These are phyloP conservation scores for Aleadryas rufinucha DNA, from an alignment of 2,113 vertebrate species.

Conservation along the genomic window DNA sequence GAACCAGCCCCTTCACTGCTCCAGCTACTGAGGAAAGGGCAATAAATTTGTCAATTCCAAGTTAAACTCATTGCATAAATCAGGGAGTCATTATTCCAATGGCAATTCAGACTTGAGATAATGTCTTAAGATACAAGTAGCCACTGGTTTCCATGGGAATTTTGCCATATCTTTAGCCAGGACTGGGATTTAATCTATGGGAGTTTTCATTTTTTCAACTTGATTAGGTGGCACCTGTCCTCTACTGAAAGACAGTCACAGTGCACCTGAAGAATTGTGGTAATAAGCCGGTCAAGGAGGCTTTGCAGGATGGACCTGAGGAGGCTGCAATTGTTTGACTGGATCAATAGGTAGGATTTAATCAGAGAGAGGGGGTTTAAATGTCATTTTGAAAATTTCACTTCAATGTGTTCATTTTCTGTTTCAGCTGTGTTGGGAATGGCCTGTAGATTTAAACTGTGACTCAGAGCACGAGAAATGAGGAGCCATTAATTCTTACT, in stretches of 20 bases:
- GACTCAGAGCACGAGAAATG: neutral
- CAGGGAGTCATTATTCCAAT: neutral
- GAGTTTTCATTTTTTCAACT: neutral
- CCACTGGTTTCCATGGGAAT: neutral
- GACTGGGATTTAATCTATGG: neutral
- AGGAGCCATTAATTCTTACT: neutral
- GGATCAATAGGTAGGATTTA: conserved; percentile 37
- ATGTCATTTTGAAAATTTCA: conserved; percentile 28
- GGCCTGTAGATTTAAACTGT: conserved; percentile 10
- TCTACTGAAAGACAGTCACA: neutral
- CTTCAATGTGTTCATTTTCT: neutral
- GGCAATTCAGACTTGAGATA: neutral
- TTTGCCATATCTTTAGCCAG: neutral
- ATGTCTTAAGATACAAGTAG: neutral
- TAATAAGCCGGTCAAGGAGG: neutral
- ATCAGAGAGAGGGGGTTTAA: conserved; percentile 15
- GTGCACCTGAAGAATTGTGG: neutral
- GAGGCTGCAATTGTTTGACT: neutral
- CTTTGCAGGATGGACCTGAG: neutral
- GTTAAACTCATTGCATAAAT: neutral
- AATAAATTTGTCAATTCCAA: neutral
- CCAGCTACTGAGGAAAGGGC: neutral
- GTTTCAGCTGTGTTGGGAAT: neutral
- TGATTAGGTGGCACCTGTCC: neutral
- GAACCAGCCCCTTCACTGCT: neutral